Base-by-base conservation (phyloP, 2,113 vertebrate species). In the Xiphophorus hellerii region DNA sequence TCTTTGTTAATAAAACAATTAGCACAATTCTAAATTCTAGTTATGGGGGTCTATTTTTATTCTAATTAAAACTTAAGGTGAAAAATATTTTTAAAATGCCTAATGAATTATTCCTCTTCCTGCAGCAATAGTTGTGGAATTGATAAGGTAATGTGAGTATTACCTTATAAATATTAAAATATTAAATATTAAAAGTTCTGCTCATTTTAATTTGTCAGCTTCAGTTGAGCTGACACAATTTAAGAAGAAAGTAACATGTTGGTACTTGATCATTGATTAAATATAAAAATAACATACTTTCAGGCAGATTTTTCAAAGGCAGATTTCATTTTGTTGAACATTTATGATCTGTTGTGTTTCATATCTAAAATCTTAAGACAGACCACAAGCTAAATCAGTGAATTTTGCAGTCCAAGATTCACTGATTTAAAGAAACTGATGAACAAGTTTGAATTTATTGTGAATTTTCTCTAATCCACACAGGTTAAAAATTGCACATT, bases 1-100 rank as follows among this genome's bases (percentile, higher is more conserved):
- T 72, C 72, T 63, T 77, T 72, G 64, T 78, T 84, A 81, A 77
- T 64, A 64, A 67, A 66, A 76, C 66, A 12, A 88, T 83, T 88
- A 79, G 62, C 54, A 48, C 51, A 86, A 83, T 72, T 39, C 65
- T 39, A 73, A 63, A n/a, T 79, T 72, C 77, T 39, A 35, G 48
- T 29, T 77, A 51, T 14, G 33, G 66, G 30, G 35, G 67, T 84
- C 81, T 30, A 25, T 62, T 30, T 75, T 80, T 54, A 48, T 65
- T 27, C 76, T 88, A 82, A 73, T 27, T 42, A 44, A n/a, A 44
- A 63, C 48, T 61, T 74, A 29, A 69, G 22, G n/a, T 37, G 8
- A 44, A 25, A 35, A 39, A 8, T 37, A 54, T 42, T 35, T 35
- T 4, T 14, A 31, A 29, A 58, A 58, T 1, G 3, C 42, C 31